phyloP scores from a whole-genome alignment of 2,888 invertebrate genomes.

The Melikaiella ostensackeni region DNA sequence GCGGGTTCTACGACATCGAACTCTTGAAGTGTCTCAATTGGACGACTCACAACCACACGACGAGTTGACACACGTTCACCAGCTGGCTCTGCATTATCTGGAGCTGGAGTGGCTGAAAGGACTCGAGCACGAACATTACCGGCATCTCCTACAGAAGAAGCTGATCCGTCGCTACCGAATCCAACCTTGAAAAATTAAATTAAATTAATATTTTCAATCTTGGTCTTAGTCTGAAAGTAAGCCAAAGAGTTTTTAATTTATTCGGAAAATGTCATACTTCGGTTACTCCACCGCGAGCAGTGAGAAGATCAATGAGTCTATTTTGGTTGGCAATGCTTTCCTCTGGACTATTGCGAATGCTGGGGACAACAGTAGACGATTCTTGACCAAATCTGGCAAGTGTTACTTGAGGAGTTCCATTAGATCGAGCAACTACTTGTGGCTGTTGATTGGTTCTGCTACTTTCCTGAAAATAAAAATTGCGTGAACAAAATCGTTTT shows the following conservation, averaged over 20 bases:
- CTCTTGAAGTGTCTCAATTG: constrained; percentile 81
- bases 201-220: background rate
- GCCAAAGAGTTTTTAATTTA: background rate
- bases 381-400: constrained; percentile 61
- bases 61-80: constrained; percentile 81
- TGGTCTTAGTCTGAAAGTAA: too few species aligned
- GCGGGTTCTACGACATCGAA: constrained; percentile 81
- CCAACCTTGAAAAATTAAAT: constrained; percentile 66
- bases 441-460: constrained; percentile 10
- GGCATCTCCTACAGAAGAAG: constrained; percentile 75
- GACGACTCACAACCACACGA: constrained; percentile 81
- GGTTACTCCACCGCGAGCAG: constrained; percentile 76
- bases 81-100: constrained; percentile 77
- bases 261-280: constrained; percentile 62
- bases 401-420: constrained; percentile 59
- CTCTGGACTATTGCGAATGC: constrained; percentile 69
- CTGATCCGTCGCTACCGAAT: constrained; percentile 70
- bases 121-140: constrained; percentile 79
- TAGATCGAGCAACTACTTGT: constrained; percentile 59
- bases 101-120: constrained; percentile 80
- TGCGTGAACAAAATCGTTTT: accelerated
- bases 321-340: constrained; percentile 77
- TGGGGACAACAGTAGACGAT: constrained; percentile 66
- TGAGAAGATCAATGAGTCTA: constrained; percentile 79
- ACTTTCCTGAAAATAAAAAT: constrained; percentile 12